phyloP scores from a whole-genome alignment of 1,140 invertebrate genomes.

The Eupristina koningsbergeri region DNA sequence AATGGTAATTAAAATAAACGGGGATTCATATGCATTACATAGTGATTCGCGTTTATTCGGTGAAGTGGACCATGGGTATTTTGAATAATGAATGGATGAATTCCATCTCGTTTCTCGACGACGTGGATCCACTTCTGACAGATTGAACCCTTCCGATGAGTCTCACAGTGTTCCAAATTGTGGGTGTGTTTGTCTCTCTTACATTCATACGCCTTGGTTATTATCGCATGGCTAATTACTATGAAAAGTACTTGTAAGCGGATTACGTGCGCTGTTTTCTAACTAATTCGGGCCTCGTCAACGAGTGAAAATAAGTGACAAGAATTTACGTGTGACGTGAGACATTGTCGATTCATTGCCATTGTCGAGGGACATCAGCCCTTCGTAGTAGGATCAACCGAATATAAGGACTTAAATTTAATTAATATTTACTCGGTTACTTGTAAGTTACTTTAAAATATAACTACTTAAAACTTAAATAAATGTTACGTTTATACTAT shows the following conservation, averaged over 20 bases:
- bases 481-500: too few species aligned
- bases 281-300: neutral
- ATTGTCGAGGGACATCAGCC: neutral
- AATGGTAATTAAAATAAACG: neutral
- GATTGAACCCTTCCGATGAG: slow-evolving; percentile 1
- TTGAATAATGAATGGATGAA: slow-evolving; percentile 36
- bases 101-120: slow-evolving; percentile 10
- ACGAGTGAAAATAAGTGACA: neutral
- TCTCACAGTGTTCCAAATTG: neutral
- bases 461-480: too few species aligned
- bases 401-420: too few species aligned
- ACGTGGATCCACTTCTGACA: slow-evolving; percentile 6
- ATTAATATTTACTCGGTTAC: too few species aligned
- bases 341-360: slow-evolving; percentile 9
- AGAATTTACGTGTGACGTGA: slow-evolving; percentile 12
- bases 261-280: neutral
- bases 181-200: neutral
- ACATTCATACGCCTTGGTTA: neutral
- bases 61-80: slow-evolving; percentile 16
- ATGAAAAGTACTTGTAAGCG: slow-evolving; percentile 29
- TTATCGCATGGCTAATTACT: slow-evolving; percentile 42
- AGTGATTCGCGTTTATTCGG: neutral
- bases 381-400: neutral
- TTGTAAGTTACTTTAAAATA: too few species aligned
- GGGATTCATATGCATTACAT: neutral